These are phyloP conservation scores for Dendrolimus pini DNA, from an alignment of 2,888 invertebrate species.

Conservation along the genomic window DNA sequence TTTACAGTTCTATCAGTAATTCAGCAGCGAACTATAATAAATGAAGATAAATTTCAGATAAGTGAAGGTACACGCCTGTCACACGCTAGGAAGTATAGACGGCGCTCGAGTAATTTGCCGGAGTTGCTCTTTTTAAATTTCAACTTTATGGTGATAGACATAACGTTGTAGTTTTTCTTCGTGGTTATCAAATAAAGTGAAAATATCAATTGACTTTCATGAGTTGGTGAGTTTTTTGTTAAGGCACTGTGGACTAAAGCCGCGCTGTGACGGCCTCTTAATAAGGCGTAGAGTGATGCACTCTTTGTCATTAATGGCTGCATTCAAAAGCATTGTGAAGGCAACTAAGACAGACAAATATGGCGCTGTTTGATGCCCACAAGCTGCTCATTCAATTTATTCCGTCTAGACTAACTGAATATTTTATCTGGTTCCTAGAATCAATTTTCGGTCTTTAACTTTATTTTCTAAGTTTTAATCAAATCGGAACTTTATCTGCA, in stretches of 20 bases:
- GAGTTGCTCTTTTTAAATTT: background rate
- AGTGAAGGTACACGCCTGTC: background rate
- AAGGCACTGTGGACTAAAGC: slow-evolving; percentile 30
- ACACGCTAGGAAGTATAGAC: background rate
- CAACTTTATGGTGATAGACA: background rate
- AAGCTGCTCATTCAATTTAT: too few relatives aligned
- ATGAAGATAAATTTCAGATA: background rate
- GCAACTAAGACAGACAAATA: slow-evolving; percentile 19
- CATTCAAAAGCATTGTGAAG: slow-evolving; percentile 25
- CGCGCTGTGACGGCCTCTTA: slow-evolving; percentile 25
- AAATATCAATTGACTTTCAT: slow-evolving; percentile 43
- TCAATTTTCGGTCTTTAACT: too few relatives aligned
- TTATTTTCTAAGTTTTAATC: too few relatives aligned
- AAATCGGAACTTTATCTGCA: too few relatives aligned
- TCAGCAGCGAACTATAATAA: background rate
- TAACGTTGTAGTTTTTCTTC: background rate
- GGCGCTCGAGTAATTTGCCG: background rate
- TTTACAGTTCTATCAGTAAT: background rate
- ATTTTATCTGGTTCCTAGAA: too few relatives aligned
- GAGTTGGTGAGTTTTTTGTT: slow-evolving; percentile 28
- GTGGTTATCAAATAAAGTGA: slow-evolving; percentile 9
- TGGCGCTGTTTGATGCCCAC: slow-evolving; percentile 14
- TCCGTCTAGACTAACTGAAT: too few relatives aligned
- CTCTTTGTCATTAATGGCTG: slow-evolving; percentile 35
- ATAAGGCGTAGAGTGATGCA: slow-evolving; percentile 32